Base-by-base conservation (phyloP, 2,888 invertebrate genomes). In the Aphidoletes aphidimyza region DNA sequence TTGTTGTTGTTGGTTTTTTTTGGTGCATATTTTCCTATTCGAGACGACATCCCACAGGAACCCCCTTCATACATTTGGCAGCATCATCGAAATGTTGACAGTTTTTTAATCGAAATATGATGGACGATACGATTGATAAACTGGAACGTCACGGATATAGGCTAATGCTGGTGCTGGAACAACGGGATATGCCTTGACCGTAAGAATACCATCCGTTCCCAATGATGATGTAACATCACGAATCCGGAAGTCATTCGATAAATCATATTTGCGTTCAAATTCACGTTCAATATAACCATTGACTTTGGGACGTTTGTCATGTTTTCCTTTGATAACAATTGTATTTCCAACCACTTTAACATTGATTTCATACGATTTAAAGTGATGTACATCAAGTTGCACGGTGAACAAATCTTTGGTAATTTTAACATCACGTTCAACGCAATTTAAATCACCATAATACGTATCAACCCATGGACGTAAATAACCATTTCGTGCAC, bases 261-360 rank as follows among this genome's bases (percentile, higher is more conserved):
- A 89, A 87, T 93, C 89, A 88, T 93, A 93, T 83, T 91, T 90
- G 85, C 95, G 91, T 0, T 91, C 91, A 89, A 95, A 95, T 89
- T 95, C 95, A 36, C 95, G 91, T 9, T 94, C 94, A 85, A 95
- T 92, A 89, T 89, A 93, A 11, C 94, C 94, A 87, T 95, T 94
- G 49, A 84, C 36, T 84, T 84, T 84, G 0, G 84, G 84, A 34
- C 84, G 84, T 49, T 84, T 84, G 36, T 84, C 84, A 34, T 88
- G 88, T 84, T 88, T 88, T 81, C 89, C 89, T 84, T 88, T 88
- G 69, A 89, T 86, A 42, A 89, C 86, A 78, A 90, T 87, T 26
- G 88, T 87, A 84, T 89, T 89, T 78, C 87, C 88, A 84, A 89
- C 88, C 85, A 87, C 88, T 86, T 88, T 89, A 9, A 89, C 86